A percentile compares a stretch with the other conserved stretches of the same genome.
Conservation (phyloP, 2,797 vertebrate genomes). For the Onychomys arenicola region DNA sequence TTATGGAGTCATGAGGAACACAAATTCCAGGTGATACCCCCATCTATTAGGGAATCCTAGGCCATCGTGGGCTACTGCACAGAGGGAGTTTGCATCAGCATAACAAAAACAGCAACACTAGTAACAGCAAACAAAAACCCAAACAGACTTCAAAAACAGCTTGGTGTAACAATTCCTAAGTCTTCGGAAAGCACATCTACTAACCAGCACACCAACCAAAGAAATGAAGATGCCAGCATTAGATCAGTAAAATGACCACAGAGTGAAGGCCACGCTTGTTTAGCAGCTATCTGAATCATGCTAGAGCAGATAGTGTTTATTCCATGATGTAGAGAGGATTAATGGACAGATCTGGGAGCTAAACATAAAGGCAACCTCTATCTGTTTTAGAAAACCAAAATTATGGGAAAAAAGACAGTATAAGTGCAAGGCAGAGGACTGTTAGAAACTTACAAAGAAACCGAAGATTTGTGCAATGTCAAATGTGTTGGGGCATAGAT, state of each 20-base stretch:
- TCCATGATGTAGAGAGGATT: background rate
- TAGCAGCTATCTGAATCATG: background rate
- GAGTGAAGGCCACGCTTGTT: background rate
- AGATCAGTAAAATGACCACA: background rate
- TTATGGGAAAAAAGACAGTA: background rate
- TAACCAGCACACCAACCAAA: background rate
- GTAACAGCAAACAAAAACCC: background rate
- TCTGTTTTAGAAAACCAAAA: background rate
- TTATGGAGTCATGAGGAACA: background rate
- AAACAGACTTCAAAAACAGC: background rate
- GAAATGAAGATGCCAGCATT: background rate
- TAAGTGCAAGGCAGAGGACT: background rate
- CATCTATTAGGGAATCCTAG: background rate
- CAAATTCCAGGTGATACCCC: background rate
- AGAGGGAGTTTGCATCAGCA: background rate
- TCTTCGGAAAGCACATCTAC: constrained; percentile 27
- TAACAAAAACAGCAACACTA: background rate
- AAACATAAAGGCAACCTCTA: background rate
- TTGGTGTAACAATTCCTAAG: background rate
- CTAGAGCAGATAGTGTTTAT: background rate
- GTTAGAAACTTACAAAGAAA: background rate
- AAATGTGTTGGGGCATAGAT: background rate
- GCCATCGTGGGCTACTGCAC: background rate
- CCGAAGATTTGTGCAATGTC: background rate
- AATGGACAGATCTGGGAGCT: background rate